A percentile compares a stretch with the other conserved stretches of the same genome.
Conservation (phyloP, 2,113 vertebrate genomes). For the Carassius auratus region DNA sequence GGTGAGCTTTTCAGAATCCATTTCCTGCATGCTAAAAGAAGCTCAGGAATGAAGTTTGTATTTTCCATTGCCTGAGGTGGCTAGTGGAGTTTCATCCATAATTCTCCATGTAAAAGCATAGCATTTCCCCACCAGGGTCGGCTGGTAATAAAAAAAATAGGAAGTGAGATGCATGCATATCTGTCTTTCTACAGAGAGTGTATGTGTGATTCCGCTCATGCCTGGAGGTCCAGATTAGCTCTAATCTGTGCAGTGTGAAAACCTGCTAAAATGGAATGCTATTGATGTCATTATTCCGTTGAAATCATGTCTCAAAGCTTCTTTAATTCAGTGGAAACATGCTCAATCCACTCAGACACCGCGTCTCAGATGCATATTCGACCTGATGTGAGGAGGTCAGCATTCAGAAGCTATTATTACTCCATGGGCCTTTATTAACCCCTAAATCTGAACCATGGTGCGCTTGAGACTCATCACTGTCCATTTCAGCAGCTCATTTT, state of each 20-base stretch:
- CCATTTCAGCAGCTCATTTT: slow-evolving; percentile 35
- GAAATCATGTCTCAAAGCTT: slow-evolving; percentile 32
- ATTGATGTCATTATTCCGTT: slow-evolving; percentile 40
- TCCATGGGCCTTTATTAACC: slow-evolving; percentile 44
- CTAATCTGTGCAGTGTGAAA: slow-evolving; percentile 19
- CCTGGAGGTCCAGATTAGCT: slow-evolving; percentile 43
- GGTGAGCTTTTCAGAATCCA: slow-evolving; percentile 28
- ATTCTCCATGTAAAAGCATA: slow-evolving; percentile 17
- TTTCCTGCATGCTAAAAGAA: slow-evolving; percentile 13
- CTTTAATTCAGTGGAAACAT: slow-evolving; percentile 21
- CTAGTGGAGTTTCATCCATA: slow-evolving; percentile 16
- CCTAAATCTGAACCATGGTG: slow-evolving; percentile 20
- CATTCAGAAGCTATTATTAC: slow-evolving; percentile 39
- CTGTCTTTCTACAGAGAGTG: slow-evolving; percentile 4
- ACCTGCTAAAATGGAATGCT: slow-evolving; percentile 23
- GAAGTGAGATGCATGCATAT: slow-evolving; percentile 13
- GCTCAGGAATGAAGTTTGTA: background rate
- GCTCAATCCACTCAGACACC: slow-evolving; percentile 13
- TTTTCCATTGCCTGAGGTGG: slow-evolving; percentile 23
- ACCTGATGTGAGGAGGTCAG: slow-evolving; percentile 20
- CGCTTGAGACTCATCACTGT: slow-evolving; percentile 29
- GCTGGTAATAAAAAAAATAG: slow-evolving; percentile 23
- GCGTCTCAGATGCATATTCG: slow-evolving; percentile 20
- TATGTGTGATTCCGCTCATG: background rate
- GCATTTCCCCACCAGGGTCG: background rate